These are phyloP conservation scores for Adrianichthys oophorus DNA, from an alignment of 2,797 vertebrate genomes.

Conservation along the genomic window DNA sequence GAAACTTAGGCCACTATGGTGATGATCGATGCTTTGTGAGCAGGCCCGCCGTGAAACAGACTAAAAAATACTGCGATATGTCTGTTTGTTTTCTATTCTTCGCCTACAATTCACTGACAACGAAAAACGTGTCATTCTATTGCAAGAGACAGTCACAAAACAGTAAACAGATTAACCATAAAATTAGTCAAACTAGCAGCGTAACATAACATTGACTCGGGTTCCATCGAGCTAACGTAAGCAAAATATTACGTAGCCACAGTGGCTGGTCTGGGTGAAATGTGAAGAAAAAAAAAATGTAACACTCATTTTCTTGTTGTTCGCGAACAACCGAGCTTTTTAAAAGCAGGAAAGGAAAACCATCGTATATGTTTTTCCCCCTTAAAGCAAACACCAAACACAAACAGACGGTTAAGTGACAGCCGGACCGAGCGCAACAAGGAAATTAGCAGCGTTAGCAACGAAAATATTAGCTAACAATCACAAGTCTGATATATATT, in stretches of 20 bases:
- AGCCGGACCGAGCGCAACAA: slow-evolving; percentile 67
- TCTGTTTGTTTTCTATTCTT: slow-evolving; percentile 5
- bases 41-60: slow-evolving; percentile 39
- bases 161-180: slow-evolving; percentile 28
- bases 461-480: slow-evolving; percentile 47
- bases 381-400: slow-evolving; percentile 21
- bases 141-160: slow-evolving; percentile 34
- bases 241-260: slow-evolving; percentile 40
- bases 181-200: slow-evolving; percentile 36
- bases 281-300: neutral
- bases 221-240: slow-evolving; percentile 48
- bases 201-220: slow-evolving; percentile 16
- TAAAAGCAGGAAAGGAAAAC: neutral
- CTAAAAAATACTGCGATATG: slow-evolving; percentile 28
- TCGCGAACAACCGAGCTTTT: neutral
- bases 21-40: slow-evolving; percentile 29
- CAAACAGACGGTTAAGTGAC: slow-evolving; percentile 49
- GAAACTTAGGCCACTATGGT: slow-evolving; percentile 10
- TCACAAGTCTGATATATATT: slow-evolving; percentile 9
- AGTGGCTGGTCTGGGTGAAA: neutral
- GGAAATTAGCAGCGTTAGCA: slow-evolving; percentile 72
- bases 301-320: neutral
- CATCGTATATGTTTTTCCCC: neutral
- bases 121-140: slow-evolving; percentile 15
- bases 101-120: slow-evolving; percentile 30